A percentile compares a stretch with the other conserved stretches of the same genome.
Evolutionary conservation across 2,888 invertebrate genomes (phyloP).

Genomic region (Molanna angustata): DNA sequence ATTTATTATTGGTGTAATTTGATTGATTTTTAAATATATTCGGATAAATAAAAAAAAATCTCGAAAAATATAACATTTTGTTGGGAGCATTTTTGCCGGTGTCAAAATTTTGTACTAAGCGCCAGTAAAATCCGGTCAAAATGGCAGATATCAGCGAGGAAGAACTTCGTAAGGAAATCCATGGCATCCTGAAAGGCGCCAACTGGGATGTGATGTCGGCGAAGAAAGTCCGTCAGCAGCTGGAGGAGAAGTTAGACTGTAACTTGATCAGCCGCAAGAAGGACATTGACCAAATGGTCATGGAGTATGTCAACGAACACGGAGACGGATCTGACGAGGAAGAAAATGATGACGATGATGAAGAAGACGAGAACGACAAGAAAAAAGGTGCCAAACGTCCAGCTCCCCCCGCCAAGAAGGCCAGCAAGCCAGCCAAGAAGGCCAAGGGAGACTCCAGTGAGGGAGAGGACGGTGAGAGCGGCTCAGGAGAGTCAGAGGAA

Average conservation of each 20-base stretch:
- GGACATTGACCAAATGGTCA: constrained; percentile 83
- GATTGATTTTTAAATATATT: too few relatives aligned
- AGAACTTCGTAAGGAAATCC: constrained; percentile 73
- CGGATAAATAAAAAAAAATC: too few relatives aligned
- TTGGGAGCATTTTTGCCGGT: constrained; percentile 7
- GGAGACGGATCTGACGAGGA: constrained; percentile 48
- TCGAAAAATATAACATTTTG: too few relatives aligned
- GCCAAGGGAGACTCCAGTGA: constrained; percentile 50
- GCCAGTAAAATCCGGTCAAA: constrained; percentile 42
- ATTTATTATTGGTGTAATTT: too few relatives aligned
- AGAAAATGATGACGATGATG: constrained; percentile 45
- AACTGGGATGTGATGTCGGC: constrained; percentile 82
- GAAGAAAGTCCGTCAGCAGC: constrained; percentile 82
- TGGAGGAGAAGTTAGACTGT: constrained; percentile 76
- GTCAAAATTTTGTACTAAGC: constrained; percentile 20
- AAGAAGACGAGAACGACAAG: constrained; percentile 46
- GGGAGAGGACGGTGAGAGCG: constrained; percentile 47
- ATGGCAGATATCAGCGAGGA: constrained; percentile 80
- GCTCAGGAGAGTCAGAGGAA: constrained; percentile 50
- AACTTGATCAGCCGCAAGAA: constrained; percentile 78
- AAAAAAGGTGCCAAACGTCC: constrained; percentile 47
- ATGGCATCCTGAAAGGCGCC: constrained; percentile 86
- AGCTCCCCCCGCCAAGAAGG: constrained; percentile 34
- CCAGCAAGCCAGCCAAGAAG: constrained; percentile 47
- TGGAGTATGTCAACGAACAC: constrained; percentile 64